phyloP scores from a whole-genome alignment of 2,113 vertebrate species.

The Acanthochromis polyacanthus region DNA sequence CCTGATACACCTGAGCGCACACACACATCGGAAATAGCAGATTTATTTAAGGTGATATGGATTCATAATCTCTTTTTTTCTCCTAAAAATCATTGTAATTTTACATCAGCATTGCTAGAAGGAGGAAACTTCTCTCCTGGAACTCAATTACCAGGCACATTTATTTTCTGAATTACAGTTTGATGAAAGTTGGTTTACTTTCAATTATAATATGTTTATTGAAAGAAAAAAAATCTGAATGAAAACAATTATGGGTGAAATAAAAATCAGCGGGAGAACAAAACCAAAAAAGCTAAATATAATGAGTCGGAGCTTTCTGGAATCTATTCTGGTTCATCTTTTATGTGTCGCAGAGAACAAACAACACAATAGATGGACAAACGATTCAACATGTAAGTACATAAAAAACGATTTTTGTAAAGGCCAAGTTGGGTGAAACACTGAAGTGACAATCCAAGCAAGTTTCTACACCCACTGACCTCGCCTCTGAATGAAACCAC shows the following conservation, averaged over 20 bases:
- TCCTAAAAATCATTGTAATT: slow-evolving; percentile 4
- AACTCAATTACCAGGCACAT: slow-evolving; percentile 42
- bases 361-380: background rate
- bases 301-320: slow-evolving; percentile 12
- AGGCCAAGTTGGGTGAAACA: no score
- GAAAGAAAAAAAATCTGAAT: background rate
- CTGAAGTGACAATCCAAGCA: no score
- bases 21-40: slow-evolving; percentile 3
- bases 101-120: slow-evolving; percentile 11
- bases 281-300: slow-evolving; percentile 7
- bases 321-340: background rate
- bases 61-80: slow-evolving; percentile 18
- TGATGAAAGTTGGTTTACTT: slow-evolving; percentile 33
- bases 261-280: slow-evolving; percentile 7
- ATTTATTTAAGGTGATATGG: background rate
- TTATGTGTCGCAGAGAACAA: no score
- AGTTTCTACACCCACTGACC: no score
- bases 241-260: slow-evolving; percentile 17
- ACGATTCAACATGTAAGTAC: background rate
- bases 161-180: slow-evolving; percentile 47
- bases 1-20: slow-evolving; percentile 91
- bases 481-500: no score
- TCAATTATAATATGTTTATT: slow-evolving; percentile 42
- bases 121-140: slow-evolving; percentile 13
- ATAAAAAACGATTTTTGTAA: no score